These are phyloP conservation scores for Linnaemya vulpina DNA, from an alignment of 2,888 invertebrate genomes.

Conservation along the genomic window DNA sequence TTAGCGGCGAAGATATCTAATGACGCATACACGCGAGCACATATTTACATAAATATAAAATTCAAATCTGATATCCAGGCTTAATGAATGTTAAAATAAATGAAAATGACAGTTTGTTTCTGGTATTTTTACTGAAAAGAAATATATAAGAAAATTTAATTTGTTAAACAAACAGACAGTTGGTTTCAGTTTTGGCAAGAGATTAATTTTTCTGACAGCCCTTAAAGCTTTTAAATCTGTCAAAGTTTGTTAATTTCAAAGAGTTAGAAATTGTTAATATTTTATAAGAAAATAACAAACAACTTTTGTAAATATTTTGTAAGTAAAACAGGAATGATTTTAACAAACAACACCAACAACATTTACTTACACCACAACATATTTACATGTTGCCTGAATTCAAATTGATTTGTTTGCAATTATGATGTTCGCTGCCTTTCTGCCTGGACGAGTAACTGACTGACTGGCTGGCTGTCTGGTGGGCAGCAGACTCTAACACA, in stretches of 20 bases:
- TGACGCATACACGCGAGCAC: neutral
- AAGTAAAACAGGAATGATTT: too few species aligned
- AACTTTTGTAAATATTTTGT: too few species aligned
- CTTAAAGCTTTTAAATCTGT: neutral
- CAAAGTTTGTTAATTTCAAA: neutral
- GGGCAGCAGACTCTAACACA: constrained; percentile 32
- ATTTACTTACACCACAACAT: neutral
- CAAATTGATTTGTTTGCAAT: constrained; percentile 51
- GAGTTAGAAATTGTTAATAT: neutral
- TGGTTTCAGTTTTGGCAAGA: too few species aligned
- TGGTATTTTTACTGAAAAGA: too few species aligned
- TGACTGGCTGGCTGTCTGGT: constrained; percentile 15
- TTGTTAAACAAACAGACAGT: too few species aligned
- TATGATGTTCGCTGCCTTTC: constrained; percentile 26
- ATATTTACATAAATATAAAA: too few species aligned
- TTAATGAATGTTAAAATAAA: too few species aligned
- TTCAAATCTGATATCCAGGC: too few species aligned
- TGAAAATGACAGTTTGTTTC: too few species aligned
- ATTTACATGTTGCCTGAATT: neutral
- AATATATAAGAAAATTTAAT: too few species aligned
- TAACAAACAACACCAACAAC: constrained; percentile 17
- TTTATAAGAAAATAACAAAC: neutral
- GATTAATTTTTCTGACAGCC: too few species aligned
- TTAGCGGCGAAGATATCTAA: neutral
- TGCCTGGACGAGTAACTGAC: constrained; percentile 7